Evolutionary conservation across 35 echinoderm and acorn worm species (phyloP).

Genomic region (Hemicentrotus pulcherrimus): DNA sequence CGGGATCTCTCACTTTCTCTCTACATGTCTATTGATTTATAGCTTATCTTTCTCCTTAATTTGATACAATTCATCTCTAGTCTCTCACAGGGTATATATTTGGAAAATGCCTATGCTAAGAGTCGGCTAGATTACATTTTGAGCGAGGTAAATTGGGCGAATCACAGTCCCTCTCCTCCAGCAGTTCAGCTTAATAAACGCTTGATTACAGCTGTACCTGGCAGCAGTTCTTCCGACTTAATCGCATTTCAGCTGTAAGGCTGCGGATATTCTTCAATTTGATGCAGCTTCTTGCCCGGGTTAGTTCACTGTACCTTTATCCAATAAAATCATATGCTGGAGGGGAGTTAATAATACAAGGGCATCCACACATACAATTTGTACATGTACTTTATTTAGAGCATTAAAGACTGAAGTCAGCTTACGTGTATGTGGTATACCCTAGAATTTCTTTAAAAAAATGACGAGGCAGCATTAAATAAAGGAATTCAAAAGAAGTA

Average conservation of each 20-base stretch:
- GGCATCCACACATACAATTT: neutral
- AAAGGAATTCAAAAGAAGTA: neutral
- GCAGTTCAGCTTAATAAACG: neutral
- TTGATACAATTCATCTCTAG: neutral
- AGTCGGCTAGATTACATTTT: neutral
- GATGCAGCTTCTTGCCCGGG: neutral
- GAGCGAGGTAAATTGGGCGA: neutral
- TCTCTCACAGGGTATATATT: neutral
- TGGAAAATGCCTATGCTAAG: neutral
- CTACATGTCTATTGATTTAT: neutral
- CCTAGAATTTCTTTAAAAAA: too few relatives aligned
- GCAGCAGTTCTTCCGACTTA: neutral
- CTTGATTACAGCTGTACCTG: neutral
- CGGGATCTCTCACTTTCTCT: neutral
- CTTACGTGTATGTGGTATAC: too few relatives aligned
- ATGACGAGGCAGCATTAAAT: too few relatives aligned
- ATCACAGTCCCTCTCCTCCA: neutral
- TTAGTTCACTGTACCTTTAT: neutral
- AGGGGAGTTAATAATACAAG: neutral
- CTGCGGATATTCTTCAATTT: neutral
- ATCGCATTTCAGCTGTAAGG: constrained; percentile 4
- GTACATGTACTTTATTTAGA: neutral
- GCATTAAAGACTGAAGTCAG: too few relatives aligned
- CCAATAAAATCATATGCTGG: neutral
- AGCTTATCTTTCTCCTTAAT: neutral